Percentiles rank a stretch among this genome's conserved stretches.
Conservation (phyloP, 2,797 vertebrate species). For the Podarcis siculus region DNA sequence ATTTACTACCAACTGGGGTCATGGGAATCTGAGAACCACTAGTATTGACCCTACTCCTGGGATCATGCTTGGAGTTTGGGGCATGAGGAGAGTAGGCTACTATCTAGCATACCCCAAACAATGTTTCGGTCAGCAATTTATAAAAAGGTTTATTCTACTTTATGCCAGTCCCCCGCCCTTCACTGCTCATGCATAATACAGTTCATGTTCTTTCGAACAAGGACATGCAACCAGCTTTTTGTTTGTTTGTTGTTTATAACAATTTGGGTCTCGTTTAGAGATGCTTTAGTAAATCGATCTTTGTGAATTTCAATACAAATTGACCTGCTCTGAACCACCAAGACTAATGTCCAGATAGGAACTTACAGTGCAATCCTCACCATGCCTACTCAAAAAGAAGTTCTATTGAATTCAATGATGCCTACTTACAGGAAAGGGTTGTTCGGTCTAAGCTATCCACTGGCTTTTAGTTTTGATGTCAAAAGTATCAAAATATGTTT, state of each 20-base stretch:
- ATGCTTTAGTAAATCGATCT: neutral
- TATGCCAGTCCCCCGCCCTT: neutral
- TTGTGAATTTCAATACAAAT: neutral
- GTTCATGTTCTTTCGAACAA: neutral
- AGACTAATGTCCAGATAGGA: neutral
- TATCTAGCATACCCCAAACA: neutral
- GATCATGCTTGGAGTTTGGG: neutral
- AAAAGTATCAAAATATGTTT: no score
- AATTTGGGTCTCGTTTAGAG: neutral
- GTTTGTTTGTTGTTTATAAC: neutral
- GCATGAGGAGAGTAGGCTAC: neutral
- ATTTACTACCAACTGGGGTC: neutral
- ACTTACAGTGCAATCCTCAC: no score
- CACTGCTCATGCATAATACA: neutral
- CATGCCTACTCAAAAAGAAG: no score
- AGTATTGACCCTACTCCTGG: no score
- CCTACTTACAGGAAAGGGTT: no score
- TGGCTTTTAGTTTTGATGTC: no score
- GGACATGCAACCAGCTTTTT: neutral
- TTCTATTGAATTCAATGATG: no score
- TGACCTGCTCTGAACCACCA: neutral
- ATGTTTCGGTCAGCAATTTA: neutral
- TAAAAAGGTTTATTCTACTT: neutral
- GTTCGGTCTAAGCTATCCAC: no score
- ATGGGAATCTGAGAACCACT: neutral